These are phyloP conservation scores for Garrulus glandarius DNA, from an alignment of 2,797 vertebrate species.

Conservation along the genomic window DNA sequence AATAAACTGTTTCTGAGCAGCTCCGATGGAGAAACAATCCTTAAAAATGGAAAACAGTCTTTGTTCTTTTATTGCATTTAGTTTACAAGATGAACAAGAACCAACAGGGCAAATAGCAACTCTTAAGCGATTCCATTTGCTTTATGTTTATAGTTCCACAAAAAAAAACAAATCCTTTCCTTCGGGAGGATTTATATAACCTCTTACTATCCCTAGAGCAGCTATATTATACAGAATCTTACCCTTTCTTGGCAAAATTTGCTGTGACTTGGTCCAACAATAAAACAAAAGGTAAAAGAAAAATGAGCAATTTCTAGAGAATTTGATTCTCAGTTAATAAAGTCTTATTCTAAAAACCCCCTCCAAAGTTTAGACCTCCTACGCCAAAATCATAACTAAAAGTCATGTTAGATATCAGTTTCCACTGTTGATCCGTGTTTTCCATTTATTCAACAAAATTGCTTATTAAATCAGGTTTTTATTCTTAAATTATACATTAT, in stretches of 20 bases:
- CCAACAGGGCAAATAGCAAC: conserved; percentile 1
- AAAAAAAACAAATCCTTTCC: conserved; percentile 34
- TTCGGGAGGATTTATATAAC: background rate
- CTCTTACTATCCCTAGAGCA: conserved; percentile 20
- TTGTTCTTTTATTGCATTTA: conserved; percentile 56
- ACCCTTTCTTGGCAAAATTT: conserved; percentile 50
- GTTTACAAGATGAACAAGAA: conserved; percentile 31
- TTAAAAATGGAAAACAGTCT: conserved; percentile 32
- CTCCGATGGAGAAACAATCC: background rate
- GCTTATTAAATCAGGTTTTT: background rate
- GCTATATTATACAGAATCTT: background rate
- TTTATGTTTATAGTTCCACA: conserved; percentile 39
- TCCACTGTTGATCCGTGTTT: background rate
- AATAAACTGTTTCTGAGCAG: conserved; percentile 4
- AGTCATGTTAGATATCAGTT: background rate
- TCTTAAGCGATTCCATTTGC: conserved; percentile 46
- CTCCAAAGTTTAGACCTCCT: background rate
- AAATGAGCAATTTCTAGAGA: conserved; percentile 37
- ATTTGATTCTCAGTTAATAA: conserved; percentile 51
- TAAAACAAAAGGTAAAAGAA: conserved; percentile 49
- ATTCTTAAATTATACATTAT: background rate
- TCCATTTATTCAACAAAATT: background rate
- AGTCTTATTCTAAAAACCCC: background rate
- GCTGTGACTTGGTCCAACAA: background rate
- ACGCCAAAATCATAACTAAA: background rate